Evolutionary conservation across 2,797 vertebrate species (phyloP).

Genomic region (Clangula hyemalis): DNA sequence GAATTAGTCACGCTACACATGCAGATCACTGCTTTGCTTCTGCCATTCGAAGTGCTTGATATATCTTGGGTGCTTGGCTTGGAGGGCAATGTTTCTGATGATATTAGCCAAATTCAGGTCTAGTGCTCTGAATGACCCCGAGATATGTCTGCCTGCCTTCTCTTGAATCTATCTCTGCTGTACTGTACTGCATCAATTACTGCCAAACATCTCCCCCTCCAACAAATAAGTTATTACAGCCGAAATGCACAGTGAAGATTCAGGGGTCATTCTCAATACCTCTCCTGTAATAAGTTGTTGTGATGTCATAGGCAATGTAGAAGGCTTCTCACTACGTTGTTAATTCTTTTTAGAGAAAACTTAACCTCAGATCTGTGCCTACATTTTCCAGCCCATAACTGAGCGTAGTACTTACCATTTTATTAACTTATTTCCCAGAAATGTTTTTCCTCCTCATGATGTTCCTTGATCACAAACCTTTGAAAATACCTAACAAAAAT

Average conservation of each 20-base stretch:
- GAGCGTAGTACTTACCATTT: not conserved
- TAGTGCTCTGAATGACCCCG: not conserved
- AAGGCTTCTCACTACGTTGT: not conserved
- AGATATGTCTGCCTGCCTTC: not conserved
- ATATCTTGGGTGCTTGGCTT: not conserved
- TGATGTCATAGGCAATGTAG: not conserved
- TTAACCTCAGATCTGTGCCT: not conserved
- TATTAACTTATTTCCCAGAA: not conserved
- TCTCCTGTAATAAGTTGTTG: not conserved
- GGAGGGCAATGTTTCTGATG: not conserved
- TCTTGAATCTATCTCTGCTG: not conserved
- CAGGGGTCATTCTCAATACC: not conserved
- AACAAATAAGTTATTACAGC: not conserved
- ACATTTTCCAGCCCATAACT: not conserved
- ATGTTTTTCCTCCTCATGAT: not conserved
- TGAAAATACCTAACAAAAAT: not conserved
- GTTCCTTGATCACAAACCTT: not conserved
- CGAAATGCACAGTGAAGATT: not conserved
- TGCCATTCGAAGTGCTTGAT: fast-evolving
- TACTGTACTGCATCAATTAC: not conserved
- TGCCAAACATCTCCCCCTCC: not conserved
- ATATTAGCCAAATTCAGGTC: not conserved
- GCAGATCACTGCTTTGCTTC: not conserved
- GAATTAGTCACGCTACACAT: not conserved
- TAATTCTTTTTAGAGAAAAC: not conserved